Percentiles rank a stretch among this genome's conserved stretches.
phyloP scores from a whole-genome alignment of 2,888 invertebrate species.

The Formica aserva region DNA sequence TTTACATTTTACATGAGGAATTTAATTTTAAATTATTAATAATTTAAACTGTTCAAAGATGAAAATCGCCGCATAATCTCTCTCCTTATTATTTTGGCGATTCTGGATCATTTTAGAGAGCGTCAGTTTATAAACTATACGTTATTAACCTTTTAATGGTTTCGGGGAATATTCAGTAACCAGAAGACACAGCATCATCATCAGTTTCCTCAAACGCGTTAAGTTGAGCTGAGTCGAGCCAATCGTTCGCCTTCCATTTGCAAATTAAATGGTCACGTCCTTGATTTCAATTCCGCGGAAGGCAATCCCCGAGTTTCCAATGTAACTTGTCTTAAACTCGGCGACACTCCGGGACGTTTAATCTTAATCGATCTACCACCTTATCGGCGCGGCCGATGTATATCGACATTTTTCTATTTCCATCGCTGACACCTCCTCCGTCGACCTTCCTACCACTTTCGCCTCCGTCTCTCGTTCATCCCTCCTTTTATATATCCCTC shows the following conservation, averaged over 20 bases:
- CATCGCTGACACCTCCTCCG: conserved; percentile 55
- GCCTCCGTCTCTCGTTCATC: conserved; percentile 27
- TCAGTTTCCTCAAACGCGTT: conserved; percentile 16
- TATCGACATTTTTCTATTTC: conserved; percentile 63
- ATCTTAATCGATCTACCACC: conserved; percentile 79
- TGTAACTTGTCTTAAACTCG: conserved; percentile 75
- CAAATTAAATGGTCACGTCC: conserved; percentile 75
- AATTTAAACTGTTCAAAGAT: neutral
- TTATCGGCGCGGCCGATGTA: conserved; percentile 60
- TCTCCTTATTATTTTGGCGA: neutral
- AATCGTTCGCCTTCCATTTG: conserved; percentile 70
- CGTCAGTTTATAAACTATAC: neutral
- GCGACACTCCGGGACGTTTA: conserved; percentile 73
- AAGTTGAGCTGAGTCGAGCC: conserved; percentile 1
- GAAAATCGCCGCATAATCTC: neutral
- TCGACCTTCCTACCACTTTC: conserved; percentile 41
- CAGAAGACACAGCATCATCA: conserved; percentile 26
- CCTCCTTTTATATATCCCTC: conserved; percentile 11
- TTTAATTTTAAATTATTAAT: no score
- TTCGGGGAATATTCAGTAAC: conserved; percentile 35
- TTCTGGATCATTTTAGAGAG: neutral
- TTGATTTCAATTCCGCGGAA: conserved; percentile 75
- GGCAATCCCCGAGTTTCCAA: conserved; percentile 72
- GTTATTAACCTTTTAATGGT: neutral
- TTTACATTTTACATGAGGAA: neutral